Conservation (phyloP, 1,140 invertebrate species). For the Psix sp. region DNA sequence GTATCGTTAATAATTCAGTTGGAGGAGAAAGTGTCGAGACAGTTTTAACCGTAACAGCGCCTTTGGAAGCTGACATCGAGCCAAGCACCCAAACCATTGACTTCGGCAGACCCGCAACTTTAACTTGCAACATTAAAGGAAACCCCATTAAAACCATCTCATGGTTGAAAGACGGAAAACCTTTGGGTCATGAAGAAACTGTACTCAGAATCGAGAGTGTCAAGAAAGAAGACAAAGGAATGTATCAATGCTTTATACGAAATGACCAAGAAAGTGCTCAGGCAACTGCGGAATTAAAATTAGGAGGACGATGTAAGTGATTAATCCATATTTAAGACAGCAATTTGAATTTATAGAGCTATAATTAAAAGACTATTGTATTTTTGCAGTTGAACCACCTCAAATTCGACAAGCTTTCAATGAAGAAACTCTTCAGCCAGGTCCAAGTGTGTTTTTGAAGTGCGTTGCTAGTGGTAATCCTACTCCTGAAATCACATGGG, state of each 20-base stretch:
- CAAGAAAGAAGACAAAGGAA: constrained; percentile 95
- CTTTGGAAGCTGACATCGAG: constrained; percentile 90
- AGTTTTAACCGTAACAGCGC: constrained; percentile 93
- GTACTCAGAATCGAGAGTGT: constrained; percentile 91
- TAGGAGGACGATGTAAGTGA: constrained; percentile 91
- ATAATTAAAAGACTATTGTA: too few relatives aligned
- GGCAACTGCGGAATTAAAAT: constrained; percentile 92
- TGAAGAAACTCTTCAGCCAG: constrained; percentile 91
- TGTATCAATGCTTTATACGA: constrained; percentile 97
- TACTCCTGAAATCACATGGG: constrained; percentile 95
- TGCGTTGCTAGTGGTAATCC: constrained; percentile 92
- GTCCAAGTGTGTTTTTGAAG: constrained; percentile 88
- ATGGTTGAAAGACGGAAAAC: constrained; percentile 95
- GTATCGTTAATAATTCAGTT: constrained; percentile 95
- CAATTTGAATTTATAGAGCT: neutral
- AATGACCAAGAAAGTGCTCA: constrained; percentile 96
- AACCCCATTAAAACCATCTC: constrained; percentile 92
- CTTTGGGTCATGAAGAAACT: constrained; percentile 86
- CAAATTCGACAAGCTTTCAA: constrained; percentile 91
- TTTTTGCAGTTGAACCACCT: constrained; percentile 86
- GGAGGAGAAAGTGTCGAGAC: constrained; percentile 95
- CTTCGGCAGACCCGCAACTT: constrained; percentile 92
- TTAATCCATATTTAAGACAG: neutral
- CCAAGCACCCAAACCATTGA: constrained; percentile 94
- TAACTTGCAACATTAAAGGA: constrained; percentile 93